Conservation (phyloP, 2,113 vertebrate species). For the Argyrosomus japonicus region DNA sequence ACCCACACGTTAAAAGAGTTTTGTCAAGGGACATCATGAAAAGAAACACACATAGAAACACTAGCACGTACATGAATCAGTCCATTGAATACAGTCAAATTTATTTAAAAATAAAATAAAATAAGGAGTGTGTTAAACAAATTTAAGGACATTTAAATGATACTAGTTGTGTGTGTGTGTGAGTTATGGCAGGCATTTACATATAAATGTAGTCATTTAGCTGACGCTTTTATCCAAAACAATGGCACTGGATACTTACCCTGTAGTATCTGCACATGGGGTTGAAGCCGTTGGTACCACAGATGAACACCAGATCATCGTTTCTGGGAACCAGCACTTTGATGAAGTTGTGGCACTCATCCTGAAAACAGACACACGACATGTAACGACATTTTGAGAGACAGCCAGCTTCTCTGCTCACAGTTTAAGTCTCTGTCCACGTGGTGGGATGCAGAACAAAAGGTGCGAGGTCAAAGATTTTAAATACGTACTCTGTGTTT, state of each 20-base stretch:
- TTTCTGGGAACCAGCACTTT: constrained; percentile 99
- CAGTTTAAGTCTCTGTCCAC: not conserved
- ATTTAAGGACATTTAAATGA: not conserved
- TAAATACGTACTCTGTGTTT: constrained; percentile 92
- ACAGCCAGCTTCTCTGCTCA: not conserved
- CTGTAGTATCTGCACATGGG: constrained; percentile 98
- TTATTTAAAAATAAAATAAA: not conserved
- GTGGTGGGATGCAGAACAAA: constrained; percentile 6
- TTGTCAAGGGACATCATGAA: constrained; percentile 5
- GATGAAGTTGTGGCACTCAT: constrained; percentile 99
- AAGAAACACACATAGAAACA: constrained; percentile 20
- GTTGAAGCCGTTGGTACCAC: constrained; percentile 98
- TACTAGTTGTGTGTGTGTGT: not conserved
- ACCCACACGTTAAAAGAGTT: constrained; percentile 58
- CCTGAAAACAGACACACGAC: constrained; percentile 82
- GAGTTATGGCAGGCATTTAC: not conserved
- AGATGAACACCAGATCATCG: constrained; percentile 97
- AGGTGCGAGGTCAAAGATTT: not conserved
- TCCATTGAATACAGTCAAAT: not conserved
- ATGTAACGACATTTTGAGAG: constrained; percentile 1
- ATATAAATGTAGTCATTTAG: too few relatives aligned
- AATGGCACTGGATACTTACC: constrained; percentile 81
- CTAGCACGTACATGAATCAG: constrained; percentile 9
- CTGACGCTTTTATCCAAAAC: too few relatives aligned
- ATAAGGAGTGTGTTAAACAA: not conserved